These are phyloP conservation scores for Hyaena hyaena DNA, from an alignment of 2,113 vertebrate species.

Conservation along the genomic window DNA sequence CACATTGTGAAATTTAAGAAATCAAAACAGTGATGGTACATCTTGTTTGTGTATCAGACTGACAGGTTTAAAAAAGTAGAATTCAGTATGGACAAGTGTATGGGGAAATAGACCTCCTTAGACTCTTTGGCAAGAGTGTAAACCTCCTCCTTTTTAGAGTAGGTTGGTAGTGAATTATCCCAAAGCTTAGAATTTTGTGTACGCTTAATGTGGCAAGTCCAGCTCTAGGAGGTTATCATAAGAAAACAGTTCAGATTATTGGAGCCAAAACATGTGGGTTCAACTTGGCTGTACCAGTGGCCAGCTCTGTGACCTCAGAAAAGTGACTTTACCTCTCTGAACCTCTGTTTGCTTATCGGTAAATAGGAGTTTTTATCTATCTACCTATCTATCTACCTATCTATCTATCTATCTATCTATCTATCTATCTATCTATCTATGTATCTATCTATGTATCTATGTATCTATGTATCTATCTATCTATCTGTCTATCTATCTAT, in stretches of 20 bases:
- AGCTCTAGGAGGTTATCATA: not conserved
- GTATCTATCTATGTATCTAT: not conserved
- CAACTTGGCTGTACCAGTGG: not conserved
- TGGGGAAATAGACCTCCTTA: not conserved
- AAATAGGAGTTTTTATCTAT: not conserved
- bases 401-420: not conserved
- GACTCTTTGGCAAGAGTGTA: not conserved
- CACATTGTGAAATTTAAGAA: not conserved
- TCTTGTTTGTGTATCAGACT: not conserved
- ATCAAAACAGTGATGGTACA: not conserved
- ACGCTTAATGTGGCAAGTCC: not conserved
- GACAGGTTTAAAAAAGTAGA: not conserved
- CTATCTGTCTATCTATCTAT: not conserved
- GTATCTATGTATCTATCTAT: not conserved
- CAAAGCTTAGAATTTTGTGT: not conserved
- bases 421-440: not conserved
- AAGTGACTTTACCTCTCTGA: not conserved
- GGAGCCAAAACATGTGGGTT: not conserved
- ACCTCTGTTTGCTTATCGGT: not conserved
- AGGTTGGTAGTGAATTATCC: not conserved
- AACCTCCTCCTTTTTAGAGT: not conserved
- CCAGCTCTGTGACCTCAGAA: not conserved
- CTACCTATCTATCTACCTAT: not conserved
- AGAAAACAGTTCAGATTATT: not conserved
- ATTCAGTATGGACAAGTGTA: not conserved